Evolutionary conservation across 2,888 invertebrate species (phyloP).

Genomic region (Lamellibrachia satsuma): DNA sequence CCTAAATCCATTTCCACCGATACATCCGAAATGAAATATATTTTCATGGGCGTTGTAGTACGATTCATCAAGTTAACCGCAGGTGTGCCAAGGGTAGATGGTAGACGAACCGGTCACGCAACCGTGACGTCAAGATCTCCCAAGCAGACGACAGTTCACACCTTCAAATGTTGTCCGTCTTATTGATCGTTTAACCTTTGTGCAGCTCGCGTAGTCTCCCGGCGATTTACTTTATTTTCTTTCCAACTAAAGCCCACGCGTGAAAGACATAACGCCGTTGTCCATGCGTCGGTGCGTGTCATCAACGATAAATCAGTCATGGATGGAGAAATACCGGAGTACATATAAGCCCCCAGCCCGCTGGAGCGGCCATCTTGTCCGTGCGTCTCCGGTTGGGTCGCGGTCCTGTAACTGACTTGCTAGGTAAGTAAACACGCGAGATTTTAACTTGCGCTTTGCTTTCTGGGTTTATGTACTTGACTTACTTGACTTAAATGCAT

Average conservation of each 20-base stretch:
- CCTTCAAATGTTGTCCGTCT: not conserved
- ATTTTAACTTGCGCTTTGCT: not conserved
- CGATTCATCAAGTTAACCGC: too few relatives aligned
- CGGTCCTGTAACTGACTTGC: not conserved
- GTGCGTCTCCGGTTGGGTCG: not conserved
- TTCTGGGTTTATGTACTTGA: not conserved
- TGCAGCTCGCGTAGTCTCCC: too few relatives aligned
- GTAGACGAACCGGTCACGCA: not conserved
- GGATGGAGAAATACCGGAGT: not conserved
- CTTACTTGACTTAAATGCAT: too few relatives aligned
- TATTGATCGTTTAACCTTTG: not conserved
- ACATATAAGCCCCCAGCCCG: not conserved
- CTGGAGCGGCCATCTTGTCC: not conserved
- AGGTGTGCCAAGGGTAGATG: too few relatives aligned
- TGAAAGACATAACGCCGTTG: not conserved
- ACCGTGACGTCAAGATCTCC: not conserved
- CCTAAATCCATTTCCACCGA: too few relatives aligned
- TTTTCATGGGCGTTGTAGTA: too few relatives aligned
- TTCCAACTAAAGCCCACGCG: too few relatives aligned
- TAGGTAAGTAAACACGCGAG: not conserved
- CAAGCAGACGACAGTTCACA: not conserved
- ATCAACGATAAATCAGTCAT: not conserved
- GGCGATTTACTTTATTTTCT: too few relatives aligned
- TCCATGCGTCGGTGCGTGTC: not conserved
- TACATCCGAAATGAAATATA: too few relatives aligned